Percentiles rank a stretch among this genome's conserved stretches.
Evolutionary conservation across 2,113 vertebrate genomes (phyloP).

Genomic region (Crotalus tigris): DNA sequence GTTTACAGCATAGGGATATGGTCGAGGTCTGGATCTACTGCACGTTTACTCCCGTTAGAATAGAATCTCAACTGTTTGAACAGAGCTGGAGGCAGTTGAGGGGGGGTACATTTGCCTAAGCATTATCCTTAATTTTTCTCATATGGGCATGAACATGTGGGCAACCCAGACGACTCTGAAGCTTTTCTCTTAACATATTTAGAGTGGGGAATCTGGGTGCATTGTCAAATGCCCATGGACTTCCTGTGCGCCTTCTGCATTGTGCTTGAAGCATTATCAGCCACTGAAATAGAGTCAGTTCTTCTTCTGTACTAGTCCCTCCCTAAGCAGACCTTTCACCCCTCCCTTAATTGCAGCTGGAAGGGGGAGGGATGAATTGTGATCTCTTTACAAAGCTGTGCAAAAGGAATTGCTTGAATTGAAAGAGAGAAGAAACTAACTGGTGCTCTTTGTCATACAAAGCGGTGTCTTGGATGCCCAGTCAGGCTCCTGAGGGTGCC

Average conservation of each 20-base stretch:
- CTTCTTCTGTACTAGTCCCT: slow-evolving; percentile 14
- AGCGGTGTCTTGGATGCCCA: background rate
- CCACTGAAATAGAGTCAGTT: background rate
- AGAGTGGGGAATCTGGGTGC: background rate
- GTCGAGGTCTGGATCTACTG: background rate
- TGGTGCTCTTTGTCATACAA: background rate
- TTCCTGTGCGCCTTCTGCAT: background rate
- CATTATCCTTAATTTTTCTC: background rate
- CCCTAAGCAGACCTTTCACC: background rate
- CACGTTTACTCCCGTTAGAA: background rate
- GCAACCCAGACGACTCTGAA: background rate
- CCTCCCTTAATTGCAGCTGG: slow-evolving; percentile 3
- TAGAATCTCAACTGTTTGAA: too few relatives aligned
- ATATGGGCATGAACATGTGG: background rate
- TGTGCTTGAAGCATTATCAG: rapidly evolving
- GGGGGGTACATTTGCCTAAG: background rate
- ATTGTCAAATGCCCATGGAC: background rate
- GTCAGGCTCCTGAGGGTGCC: rapidly evolving
- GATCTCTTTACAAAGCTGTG: slow-evolving; percentile 25
- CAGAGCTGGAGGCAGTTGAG: background rate
- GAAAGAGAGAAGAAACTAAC: rapidly evolving
- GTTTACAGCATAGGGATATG: background rate
- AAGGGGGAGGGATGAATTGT: background rate
- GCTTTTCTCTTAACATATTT: too few relatives aligned
- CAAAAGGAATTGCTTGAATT: background rate